A percentile compares a stretch with the other conserved stretches of the same genome.
These are phyloP conservation scores for Anser brachyrhynchus DNA, from an alignment of 2,113 vertebrate species.

Conservation along the genomic window DNA sequence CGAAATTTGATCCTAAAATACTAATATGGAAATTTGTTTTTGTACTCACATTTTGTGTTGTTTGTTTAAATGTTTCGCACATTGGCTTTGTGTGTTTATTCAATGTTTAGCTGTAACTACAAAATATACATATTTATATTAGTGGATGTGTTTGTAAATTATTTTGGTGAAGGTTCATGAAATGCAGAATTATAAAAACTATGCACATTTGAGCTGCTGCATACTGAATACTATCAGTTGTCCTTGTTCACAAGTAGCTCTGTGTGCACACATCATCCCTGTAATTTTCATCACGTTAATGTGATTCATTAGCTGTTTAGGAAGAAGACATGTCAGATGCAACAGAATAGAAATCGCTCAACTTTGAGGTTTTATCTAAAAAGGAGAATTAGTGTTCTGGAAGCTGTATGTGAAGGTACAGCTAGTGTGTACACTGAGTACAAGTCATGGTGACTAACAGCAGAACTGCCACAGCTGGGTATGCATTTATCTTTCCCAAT, in stretches of 20 bases:
- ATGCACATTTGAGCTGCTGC: neutral
- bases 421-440: neutral
- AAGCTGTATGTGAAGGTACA: neutral
- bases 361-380: neutral
- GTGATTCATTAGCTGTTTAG: constrained; percentile 23
- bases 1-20: neutral
- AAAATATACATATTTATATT: neutral
- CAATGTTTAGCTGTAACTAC: neutral
- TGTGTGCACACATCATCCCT: rapidly evolving
- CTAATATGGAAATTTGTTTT: neutral
- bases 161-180: neutral
- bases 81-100: neutral
- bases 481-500: rapidly evolving
- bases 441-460: neutral
- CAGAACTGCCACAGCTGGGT: neutral
- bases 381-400: neutral
- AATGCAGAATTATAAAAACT: neutral
- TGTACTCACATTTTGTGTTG: neutral
- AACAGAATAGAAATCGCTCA: neutral
- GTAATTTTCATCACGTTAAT: constrained; percentile 36
- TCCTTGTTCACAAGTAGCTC: neutral
- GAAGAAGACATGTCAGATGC: neutral
- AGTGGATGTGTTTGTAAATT: neutral
- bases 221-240: neutral
- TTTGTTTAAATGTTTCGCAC: neutral